A percentile compares a stretch with the other conserved stretches of the same genome.
These are phyloP conservation scores for Neodiprion pinetum DNA, from an alignment of 1,140 invertebrate species.

Conservation along the genomic window DNA sequence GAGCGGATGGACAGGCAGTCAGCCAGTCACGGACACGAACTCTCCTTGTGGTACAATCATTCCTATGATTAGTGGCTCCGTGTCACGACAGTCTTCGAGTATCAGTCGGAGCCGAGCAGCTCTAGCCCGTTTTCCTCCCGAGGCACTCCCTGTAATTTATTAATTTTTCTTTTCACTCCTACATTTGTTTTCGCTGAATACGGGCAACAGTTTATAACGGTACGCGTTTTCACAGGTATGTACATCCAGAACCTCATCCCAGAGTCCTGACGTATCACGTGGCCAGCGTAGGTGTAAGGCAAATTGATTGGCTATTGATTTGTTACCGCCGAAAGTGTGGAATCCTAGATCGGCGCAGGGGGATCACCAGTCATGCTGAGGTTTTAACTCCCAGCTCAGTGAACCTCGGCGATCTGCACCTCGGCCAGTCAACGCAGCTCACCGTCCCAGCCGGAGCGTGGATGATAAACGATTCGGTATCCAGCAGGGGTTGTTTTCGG, in stretches of 20 bases:
- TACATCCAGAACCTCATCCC: no score
- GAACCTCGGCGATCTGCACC: slow-evolving; percentile 28
- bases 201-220: no score
- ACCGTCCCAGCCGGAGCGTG: slow-evolving; percentile 25
- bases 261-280: no score
- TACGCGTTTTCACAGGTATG: background rate
- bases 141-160: slow-evolving; percentile 27
- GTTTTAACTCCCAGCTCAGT: slow-evolving; percentile 54
- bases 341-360: slow-evolving; percentile 48
- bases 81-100: slow-evolving; percentile 51
- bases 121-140: slow-evolving; percentile 8
- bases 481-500: slow-evolving; percentile 9
- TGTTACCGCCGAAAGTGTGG: slow-evolving; percentile 56
- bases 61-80: slow-evolving; percentile 49
- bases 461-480: slow-evolving; percentile 51
- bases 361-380: slow-evolving; percentile 58
- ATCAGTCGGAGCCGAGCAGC: slow-evolving; percentile 31
- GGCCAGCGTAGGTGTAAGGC: background rate
- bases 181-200: background rate
- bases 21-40: slow-evolving; percentile 27
- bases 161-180: slow-evolving; percentile 21
- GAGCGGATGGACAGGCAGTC: slow-evolving; percentile 13
- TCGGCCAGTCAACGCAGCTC: slow-evolving; percentile 1
- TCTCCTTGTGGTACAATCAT: slow-evolving; percentile 29
- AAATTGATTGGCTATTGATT: slow-evolving; percentile 50